phyloP scores from a whole-genome alignment of 1,140 invertebrate species.

The Drosophila malerkotliana region DNA sequence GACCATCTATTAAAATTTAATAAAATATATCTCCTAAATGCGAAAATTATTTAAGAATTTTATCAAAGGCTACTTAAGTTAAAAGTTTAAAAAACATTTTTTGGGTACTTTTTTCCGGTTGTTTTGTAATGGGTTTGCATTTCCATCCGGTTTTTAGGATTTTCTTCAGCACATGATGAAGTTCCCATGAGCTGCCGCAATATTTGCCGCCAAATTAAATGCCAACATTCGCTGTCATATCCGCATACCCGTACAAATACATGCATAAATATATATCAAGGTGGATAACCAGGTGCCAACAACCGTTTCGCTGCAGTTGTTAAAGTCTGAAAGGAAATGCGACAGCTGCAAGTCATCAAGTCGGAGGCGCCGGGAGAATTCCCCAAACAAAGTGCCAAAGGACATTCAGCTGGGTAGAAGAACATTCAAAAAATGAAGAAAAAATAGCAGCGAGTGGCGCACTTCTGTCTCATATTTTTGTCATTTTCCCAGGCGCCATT shows the following conservation, averaged over 20 bases:
- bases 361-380: conserved; percentile 47
- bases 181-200: conserved; percentile 27
- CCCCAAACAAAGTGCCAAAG: conserved; percentile 38
- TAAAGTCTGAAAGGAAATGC: conserved; percentile 47
- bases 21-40: background rate
- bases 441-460: conserved; percentile 17
- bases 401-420: background rate
- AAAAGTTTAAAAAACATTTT: background rate
- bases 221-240: conserved; percentile 16
- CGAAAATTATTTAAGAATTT: background rate
- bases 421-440: background rate
- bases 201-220: conserved; percentile 52
- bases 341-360: conserved; percentile 60
- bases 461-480: conserved; percentile 54
- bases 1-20: conserved; percentile 1
- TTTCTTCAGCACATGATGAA: background rate
- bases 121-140: too few relatives aligned
- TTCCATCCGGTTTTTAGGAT: too few relatives aligned
- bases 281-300: conserved; percentile 47
- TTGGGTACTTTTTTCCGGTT: background rate
- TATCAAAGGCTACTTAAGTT: background rate
- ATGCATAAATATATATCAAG: conserved; percentile 2
- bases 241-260: conserved; percentile 3
- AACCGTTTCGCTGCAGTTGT: conserved; percentile 38
- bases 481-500: conserved; percentile 59